Conservation (phyloP, 2,797 vertebrate genomes). For the Geotrypetes seraphini region DNA sequence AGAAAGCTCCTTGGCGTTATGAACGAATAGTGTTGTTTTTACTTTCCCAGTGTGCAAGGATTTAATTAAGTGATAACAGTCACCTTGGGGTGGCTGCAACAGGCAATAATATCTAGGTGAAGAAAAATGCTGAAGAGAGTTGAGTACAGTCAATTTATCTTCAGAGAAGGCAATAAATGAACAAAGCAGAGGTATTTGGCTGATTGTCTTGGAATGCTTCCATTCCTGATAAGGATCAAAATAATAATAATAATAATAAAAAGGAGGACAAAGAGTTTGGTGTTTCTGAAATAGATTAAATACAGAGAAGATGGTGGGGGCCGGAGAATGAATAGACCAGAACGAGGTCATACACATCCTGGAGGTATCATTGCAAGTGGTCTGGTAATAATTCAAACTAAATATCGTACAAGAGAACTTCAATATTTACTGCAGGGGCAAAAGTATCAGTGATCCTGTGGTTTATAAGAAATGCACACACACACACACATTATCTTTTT, state of each 20-base stretch:
- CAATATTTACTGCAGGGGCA: constrained; percentile 48
- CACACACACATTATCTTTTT: too few relatives aligned
- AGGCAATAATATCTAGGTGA: constrained; percentile 83
- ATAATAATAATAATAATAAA: constrained; percentile 20
- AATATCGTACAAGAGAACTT: constrained; percentile 52
- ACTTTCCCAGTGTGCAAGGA: constrained; percentile 77
- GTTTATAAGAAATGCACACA: too few relatives aligned
- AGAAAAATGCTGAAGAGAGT: constrained; percentile 74
- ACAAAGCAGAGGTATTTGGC: constrained; percentile 66
- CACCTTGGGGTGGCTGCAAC: constrained; percentile 83
- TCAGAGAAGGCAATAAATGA: constrained; percentile 66
- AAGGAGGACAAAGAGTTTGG: constrained; percentile 53
- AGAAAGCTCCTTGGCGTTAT: constrained; percentile 71
- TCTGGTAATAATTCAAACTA: constrained; percentile 57
- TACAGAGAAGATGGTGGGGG: too few relatives aligned
- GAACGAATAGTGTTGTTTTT: constrained; percentile 83
- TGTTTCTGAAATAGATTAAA: constrained; percentile 63
- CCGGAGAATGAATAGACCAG: constrained; percentile 43
- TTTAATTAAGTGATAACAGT: constrained; percentile 94
- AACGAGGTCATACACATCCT: constrained; percentile 54
- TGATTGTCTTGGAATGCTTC: constrained; percentile 69
- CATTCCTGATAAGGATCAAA: constrained; percentile 69
- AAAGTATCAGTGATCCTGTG: too few relatives aligned
- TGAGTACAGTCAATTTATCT: constrained; percentile 75
- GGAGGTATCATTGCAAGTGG: constrained; percentile 54